Evolutionary conservation across 37 sponge, comb jelly and placozoan species (phyloP).

Genomic region (Ephydatia muelleri): DNA sequence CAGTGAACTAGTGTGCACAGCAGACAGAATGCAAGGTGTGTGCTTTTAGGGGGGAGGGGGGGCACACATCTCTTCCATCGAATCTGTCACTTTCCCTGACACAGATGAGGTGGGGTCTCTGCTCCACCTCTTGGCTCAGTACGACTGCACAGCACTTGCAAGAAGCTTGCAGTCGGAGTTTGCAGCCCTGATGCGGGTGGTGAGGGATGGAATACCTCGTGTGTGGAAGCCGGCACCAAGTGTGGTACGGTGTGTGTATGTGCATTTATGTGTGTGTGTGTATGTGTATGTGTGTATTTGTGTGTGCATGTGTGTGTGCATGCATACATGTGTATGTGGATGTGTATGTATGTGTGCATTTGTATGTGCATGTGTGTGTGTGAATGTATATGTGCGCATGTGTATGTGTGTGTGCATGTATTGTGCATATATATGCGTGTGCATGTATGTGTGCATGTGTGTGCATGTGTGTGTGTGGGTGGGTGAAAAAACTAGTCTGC

Average conservation of each 20-base stretch:
- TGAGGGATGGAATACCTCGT: neutral
- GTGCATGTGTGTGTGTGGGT: too few species aligned
- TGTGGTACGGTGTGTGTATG: too few species aligned
- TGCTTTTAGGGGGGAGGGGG: neutral
- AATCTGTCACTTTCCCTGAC: neutral
- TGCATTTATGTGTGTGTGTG: too few species aligned
- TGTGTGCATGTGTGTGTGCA: neutral
- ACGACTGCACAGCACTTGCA: neutral
- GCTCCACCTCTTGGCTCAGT: neutral
- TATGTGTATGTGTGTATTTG: neutral
- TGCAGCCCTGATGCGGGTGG: slow-evolving; percentile 8
- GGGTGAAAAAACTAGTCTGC: too few species aligned
- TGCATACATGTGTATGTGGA: neutral
- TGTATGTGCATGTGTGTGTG: too few species aligned
- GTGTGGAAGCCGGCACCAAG: slow-evolving; percentile 28
- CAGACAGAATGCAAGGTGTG: slow-evolving; percentile 63
- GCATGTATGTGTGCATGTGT: too few species aligned
- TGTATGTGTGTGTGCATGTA: too few species aligned
- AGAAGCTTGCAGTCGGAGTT: slow-evolving; percentile 31
- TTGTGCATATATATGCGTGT: too few species aligned
- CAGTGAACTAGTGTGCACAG: slow-evolving; percentile 50
- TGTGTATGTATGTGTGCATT: too few species aligned
- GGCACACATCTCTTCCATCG: too few species aligned
- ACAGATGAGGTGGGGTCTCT: neutral
- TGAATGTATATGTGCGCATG: too few species aligned